These are phyloP conservation scores for Ceratina calcarata DNA, from an alignment of 1,140 invertebrate species.

Conservation along the genomic window DNA sequence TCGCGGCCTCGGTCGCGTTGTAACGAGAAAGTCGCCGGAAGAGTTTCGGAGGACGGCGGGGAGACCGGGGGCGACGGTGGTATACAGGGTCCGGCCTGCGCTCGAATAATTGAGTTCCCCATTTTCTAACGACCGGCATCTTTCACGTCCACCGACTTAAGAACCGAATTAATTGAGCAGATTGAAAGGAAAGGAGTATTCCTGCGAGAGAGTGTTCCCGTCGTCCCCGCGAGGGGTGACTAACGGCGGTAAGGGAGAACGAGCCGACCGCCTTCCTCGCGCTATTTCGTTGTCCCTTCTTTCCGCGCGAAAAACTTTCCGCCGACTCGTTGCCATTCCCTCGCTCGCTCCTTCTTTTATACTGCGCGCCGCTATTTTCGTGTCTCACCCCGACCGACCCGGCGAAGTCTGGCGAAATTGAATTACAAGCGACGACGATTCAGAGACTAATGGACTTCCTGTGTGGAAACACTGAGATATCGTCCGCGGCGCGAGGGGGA, in stretches of 20 bases:
- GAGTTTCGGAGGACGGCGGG: not conserved
- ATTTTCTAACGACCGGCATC: conserved; percentile 52
- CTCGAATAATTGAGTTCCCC: conserved; percentile 57
- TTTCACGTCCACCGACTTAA: conserved; percentile 38
- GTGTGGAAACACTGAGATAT: conserved; percentile 20
- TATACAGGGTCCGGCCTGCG: conserved; percentile 2
- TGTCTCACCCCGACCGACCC: conserved; percentile 39
- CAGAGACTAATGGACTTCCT: conserved; percentile 63
- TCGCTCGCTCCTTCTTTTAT: not conserved
- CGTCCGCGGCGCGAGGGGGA: not conserved
- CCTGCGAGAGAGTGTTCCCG: not conserved
- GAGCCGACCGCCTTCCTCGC: too few species aligned
- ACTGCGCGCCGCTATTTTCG: conserved; percentile 26
- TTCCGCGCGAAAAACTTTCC: not conserved
- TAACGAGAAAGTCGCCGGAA: conserved; percentile 21
- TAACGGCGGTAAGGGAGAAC: too few species aligned
- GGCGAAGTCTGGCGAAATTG: conserved; percentile 51
- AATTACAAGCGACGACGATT: conserved; percentile 61
- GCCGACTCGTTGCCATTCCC: conserved; percentile 40
- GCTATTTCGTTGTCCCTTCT: not conserved
- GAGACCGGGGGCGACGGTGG: not conserved
- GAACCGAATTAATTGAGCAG: conserved; percentile 58
- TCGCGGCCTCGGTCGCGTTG: conserved; percentile 29
- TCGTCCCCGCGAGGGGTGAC: too few species aligned
- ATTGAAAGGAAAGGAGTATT: conserved; percentile 28